These are phyloP conservation scores for Sesamia nonagrioides DNA, from an alignment of 1,140 invertebrate species.

Conservation along the genomic window DNA sequence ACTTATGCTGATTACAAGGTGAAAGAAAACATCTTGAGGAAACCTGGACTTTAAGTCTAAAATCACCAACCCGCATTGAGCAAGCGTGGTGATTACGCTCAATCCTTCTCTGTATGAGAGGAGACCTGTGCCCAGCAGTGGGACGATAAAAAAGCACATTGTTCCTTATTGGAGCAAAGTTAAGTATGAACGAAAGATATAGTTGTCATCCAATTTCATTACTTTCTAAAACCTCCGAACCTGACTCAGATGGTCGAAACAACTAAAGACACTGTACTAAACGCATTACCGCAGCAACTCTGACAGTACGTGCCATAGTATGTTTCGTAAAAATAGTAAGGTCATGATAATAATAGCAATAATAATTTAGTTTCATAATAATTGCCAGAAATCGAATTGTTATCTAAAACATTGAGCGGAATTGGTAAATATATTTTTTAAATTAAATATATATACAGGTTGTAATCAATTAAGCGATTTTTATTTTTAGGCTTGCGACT, in stretches of 20 bases:
- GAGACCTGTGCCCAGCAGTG: no score
- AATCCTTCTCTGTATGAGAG: no score
- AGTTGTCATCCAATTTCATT: background rate
- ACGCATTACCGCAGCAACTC: slow-evolving; percentile 23
- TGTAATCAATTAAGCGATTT: background rate
- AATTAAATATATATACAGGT: slow-evolving; percentile 13
- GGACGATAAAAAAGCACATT: no score
- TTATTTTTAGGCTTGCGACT: slow-evolving; percentile 8
- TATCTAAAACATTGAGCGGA: slow-evolving; percentile 20
- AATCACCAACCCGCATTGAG: no score
- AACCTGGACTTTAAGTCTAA: no score
- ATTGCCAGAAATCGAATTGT: slow-evolving; percentile 5
- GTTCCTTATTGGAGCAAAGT: no score
- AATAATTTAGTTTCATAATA: slow-evolving; percentile 23
- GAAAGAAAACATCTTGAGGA: no score
- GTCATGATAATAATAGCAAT: slow-evolving; percentile 33
- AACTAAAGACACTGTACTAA: slow-evolving; percentile 41
- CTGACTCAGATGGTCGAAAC: slow-evolving; percentile 6
- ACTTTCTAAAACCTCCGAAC: background rate
- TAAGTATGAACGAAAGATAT: background rate
- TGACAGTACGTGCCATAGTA: slow-evolving; percentile 38
- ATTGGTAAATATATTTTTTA: slow-evolving; percentile 11
- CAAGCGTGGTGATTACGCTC: no score
- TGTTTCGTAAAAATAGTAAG: slow-evolving; percentile 26
- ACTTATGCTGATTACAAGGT: no score